Percentiles rank a stretch among this genome's conserved stretches.
Evolutionary conservation across 2,113 vertebrate genomes (phyloP).

Genomic region (Pandion haliaetus): DNA sequence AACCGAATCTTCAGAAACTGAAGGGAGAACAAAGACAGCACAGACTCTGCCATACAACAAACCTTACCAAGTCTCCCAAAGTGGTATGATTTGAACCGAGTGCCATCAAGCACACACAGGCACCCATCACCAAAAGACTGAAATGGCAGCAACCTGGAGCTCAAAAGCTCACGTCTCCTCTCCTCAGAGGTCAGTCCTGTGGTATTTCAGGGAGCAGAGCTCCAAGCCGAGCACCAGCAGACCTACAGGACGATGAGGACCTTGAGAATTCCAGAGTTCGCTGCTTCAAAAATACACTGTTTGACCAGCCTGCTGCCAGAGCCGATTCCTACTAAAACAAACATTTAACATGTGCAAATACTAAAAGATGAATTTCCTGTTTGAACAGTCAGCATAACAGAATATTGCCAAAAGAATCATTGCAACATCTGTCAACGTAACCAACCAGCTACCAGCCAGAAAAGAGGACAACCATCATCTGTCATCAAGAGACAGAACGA

Average conservation of each 20-base stretch:
- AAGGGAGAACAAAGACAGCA: neutral
- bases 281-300: conserved; percentile 30
- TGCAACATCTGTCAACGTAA: conserved; percentile 63
- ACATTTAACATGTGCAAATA: conserved; percentile 64
- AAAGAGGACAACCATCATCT: neutral
- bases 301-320: conserved; percentile 44
- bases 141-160: neutral
- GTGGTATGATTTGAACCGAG: neutral
- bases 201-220: neutral
- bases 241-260: neutral
- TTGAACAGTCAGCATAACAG: conserved; percentile 63
- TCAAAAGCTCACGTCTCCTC: neutral
- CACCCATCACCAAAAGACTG: neutral
- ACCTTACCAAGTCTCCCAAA: neutral
- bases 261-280: neutral
- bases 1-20: neutral
- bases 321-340: conserved; percentile 42
- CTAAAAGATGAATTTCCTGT: conserved; percentile 68
- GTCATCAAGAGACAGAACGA: neutral
- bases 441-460: conserved; percentile 26
- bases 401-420: conserved; percentile 56
- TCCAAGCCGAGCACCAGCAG: neutral
- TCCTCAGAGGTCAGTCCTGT: neutral
- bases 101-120: neutral
- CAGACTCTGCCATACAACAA: neutral